Conservation (phyloP, 2,113 vertebrate genomes). For the Piprites chloris region DNA sequence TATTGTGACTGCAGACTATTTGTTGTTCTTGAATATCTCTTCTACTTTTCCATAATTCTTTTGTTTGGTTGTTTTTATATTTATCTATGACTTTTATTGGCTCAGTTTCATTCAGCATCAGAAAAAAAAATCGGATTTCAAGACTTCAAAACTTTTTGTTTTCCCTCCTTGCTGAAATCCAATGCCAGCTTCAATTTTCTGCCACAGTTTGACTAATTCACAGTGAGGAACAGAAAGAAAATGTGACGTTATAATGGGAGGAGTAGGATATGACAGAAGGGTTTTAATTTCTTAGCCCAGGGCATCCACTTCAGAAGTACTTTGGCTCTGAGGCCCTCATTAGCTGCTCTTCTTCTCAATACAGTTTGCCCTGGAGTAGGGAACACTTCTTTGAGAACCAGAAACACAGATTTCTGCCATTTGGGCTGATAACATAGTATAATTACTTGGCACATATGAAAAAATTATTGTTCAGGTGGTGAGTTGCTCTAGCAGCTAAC, state of each 20-base stretch:
- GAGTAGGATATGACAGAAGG: not conserved
- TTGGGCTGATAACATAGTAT: not conserved
- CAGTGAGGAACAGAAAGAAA: not conserved
- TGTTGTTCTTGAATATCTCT: not conserved
- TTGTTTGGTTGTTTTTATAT: not conserved
- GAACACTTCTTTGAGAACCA: not conserved
- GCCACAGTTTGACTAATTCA: not conserved
- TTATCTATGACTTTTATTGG: not conserved
- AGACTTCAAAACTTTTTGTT: not conserved
- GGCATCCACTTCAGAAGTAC: not conserved
- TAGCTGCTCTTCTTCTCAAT: not conserved
- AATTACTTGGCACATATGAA: rapidly evolving
- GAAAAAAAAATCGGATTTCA: not conserved
- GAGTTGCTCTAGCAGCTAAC: not conserved
- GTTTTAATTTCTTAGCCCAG: not conserved
- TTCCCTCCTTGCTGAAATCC: not conserved
- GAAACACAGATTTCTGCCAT: not conserved
- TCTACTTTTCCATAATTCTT: not conserved
- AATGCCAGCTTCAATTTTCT: not conserved
- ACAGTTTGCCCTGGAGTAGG: not conserved
- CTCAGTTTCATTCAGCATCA: not conserved
- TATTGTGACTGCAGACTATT: not conserved
- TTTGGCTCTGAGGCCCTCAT: not conserved
- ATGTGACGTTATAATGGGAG: not conserved
- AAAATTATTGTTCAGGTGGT: not conserved